Percentiles rank a stretch among this genome's conserved stretches.
Evolutionary conservation across 1,140 invertebrate species (phyloP).

Genomic region (Calliphora vicina): DNA sequence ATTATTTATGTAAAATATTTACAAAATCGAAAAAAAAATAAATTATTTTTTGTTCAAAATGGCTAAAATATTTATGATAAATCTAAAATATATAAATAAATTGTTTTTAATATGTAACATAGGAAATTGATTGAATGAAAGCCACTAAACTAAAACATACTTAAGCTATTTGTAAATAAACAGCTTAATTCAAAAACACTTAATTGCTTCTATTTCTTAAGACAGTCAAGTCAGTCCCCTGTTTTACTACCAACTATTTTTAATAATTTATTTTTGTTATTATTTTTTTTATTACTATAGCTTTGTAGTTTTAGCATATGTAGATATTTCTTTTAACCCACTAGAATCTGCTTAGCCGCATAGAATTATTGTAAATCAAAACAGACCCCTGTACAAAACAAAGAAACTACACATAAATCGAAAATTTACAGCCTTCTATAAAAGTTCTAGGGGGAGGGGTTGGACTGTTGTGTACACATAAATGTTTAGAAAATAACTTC

Average conservation of each 20-base stretch:
- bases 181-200: no score
- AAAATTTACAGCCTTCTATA: neutral
- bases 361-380: neutral
- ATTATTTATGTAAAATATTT: neutral
- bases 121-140: no score
- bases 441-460: neutral
- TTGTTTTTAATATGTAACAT: no score
- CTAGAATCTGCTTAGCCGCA: neutral
- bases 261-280: neutral
- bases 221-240: no score
- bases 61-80: no score
- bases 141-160: no score
- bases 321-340: no score
- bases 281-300: neutral
- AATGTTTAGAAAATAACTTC: neutral
- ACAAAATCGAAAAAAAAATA: neutral
- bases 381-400: neutral
- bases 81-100: no score
- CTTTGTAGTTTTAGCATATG: no score
- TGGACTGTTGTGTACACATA: neutral
- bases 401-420: neutral
- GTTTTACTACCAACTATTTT: neutral
- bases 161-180: no score
- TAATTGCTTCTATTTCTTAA: no score
- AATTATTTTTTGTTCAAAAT: neutral